Percentiles rank a stretch among this genome's conserved stretches.
Evolutionary conservation across 1,140 invertebrate genomes (phyloP).

Genomic region (Aphaenogaster floridana): DNA sequence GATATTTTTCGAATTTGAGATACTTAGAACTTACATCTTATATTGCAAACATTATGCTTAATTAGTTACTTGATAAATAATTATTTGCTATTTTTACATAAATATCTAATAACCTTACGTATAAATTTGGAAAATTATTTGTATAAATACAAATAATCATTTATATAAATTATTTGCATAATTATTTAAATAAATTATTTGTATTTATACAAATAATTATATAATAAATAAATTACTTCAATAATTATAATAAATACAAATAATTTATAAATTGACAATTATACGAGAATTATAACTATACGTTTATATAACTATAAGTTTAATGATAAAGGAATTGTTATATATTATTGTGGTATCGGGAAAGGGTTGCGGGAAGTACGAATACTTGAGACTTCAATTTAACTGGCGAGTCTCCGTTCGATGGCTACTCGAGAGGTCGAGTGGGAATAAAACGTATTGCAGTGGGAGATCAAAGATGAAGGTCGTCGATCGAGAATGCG

Average conservation of each 20-base stretch:
- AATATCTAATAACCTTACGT: background rate
- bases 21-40: too few species aligned
- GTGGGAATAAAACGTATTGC: constrained; percentile 63
- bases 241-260: too few species aligned
- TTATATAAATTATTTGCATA: too few species aligned
- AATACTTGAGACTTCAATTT: constrained; percentile 40
- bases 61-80: background rate
- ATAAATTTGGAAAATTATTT: background rate
- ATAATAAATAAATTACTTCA: too few species aligned
- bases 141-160: too few species aligned
- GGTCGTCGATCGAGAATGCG: constrained; percentile 43
- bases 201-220: too few species aligned
- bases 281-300: background rate
- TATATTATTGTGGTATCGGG: background rate
- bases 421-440: constrained; percentile 14
- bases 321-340: background rate
- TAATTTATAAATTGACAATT: background rate
- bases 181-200: too few species aligned
- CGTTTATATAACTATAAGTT: background rate
- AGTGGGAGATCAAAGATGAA: constrained; percentile 66
- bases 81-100: background rate
- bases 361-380: background rate
- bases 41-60: too few species aligned
- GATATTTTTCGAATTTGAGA: too few species aligned
- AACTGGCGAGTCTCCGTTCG: background rate